Percentiles rank a stretch among this genome's conserved stretches.
Conservation (phyloP, 2,113 vertebrate species). For the Psittacula cyanocephala region DNA sequence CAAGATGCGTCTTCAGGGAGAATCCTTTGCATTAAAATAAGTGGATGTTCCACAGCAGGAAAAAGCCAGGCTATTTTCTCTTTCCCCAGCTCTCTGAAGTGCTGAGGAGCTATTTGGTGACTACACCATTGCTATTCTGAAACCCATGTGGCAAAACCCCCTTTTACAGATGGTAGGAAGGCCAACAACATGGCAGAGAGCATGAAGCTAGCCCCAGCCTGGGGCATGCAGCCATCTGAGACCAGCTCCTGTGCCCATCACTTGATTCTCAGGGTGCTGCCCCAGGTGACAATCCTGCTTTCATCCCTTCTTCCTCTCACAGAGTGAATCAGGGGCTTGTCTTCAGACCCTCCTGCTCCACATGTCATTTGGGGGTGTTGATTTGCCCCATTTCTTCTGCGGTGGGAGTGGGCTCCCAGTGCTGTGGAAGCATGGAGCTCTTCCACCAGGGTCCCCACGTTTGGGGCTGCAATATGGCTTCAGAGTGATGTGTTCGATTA, state of each 20-base stretch:
- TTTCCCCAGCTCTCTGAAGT: background rate
- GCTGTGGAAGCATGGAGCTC: background rate
- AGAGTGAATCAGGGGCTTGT: background rate
- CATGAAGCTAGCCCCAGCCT: background rate
- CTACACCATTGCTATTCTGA: background rate
- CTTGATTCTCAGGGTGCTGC: background rate
- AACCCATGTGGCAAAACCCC: background rate
- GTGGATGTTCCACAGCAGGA: background rate
- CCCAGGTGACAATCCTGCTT: background rate
- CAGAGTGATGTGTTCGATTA: background rate
- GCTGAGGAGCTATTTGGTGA: background rate
- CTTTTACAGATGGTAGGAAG: background rate
- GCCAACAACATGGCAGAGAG: background rate
- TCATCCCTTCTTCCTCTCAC: background rate
- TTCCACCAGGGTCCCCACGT: background rate
- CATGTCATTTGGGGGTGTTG: rapidly evolving
- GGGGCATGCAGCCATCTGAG: background rate
- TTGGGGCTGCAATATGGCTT: constrained; percentile 14
- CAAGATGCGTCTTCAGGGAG: background rate
- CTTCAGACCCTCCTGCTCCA: background rate
- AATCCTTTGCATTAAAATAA: background rate
- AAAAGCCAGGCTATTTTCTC: background rate
- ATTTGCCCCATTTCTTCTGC: background rate
- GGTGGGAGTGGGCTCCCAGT: background rate
- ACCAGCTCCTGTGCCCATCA: background rate